Conservation (phyloP, 2,888 invertebrate genomes). For the Acanthosepion pharaonis region DNA sequence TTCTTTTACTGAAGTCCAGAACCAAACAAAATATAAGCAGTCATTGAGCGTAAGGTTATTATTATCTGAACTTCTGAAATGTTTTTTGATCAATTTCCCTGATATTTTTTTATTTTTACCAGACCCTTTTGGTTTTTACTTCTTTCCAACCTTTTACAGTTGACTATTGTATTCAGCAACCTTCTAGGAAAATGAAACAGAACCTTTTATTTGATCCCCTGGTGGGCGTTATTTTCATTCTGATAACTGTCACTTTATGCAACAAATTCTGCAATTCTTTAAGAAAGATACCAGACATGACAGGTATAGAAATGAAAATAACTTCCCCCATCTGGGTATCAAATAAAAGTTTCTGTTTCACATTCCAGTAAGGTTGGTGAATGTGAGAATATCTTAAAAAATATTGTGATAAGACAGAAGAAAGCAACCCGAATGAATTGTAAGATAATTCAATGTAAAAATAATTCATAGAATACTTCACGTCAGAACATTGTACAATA, state of each 20-base stretch:
- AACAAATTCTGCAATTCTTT: not conserved
- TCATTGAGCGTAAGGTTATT: too few relatives aligned
- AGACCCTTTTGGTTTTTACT: too few relatives aligned
- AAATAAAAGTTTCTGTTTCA: not conserved
- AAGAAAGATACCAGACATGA: not conserved
- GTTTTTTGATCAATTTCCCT: too few relatives aligned
- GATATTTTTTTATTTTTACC: too few relatives aligned
- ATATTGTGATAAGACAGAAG: too few relatives aligned
- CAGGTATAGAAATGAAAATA: not conserved
- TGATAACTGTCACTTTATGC: not conserved
- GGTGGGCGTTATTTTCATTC: not conserved
- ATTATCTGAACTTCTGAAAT: too few relatives aligned
- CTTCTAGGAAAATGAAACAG: too few relatives aligned
- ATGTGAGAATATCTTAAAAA: not conserved
- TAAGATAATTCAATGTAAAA: too few relatives aligned
- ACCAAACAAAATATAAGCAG: too few relatives aligned
- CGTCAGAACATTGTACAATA: not conserved
- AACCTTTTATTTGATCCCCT: not conserved
- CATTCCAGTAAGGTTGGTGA: not conserved
- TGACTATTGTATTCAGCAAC: not conserved
- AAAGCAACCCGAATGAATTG: too few relatives aligned
- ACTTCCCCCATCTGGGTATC: not conserved
- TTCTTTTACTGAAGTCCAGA: too few relatives aligned
- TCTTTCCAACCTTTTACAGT: not conserved
- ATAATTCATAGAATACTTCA: not conserved